These are phyloP conservation scores for Bathynomus jamesi DNA, from an alignment of 1,140 invertebrate species.

Conservation along the genomic window DNA sequence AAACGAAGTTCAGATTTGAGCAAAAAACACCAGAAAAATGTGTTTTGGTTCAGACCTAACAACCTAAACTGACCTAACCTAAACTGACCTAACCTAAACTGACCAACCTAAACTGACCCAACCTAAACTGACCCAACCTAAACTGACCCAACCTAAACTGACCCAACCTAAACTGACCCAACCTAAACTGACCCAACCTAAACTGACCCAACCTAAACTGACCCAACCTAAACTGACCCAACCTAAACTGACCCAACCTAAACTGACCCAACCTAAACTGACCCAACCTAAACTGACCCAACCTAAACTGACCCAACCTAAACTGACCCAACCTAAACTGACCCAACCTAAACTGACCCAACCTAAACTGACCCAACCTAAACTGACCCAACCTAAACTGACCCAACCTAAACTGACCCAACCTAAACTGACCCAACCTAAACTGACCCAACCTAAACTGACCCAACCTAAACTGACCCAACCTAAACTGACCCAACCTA, in stretches of 20 bases:
- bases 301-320: too few relatives aligned
- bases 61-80: too few relatives aligned
- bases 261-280: conserved; percentile 12
- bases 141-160: conserved; percentile 16
- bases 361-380: too few relatives aligned
- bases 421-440: conserved; percentile 19
- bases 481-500: conserved; percentile 8
- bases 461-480: conserved; percentile 18
- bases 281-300: conserved; percentile 10
- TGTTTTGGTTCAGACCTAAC: too few relatives aligned
- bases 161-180: conserved; percentile 15
- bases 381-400: conserved; percentile 13
- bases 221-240: conserved; percentile 10
- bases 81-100: conserved; percentile 6
- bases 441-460: conserved; percentile 19
- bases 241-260: conserved; percentile 6
- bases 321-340: too few relatives aligned
- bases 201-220: conserved; percentile 19
- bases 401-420: conserved; percentile 16
- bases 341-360: too few relatives aligned
- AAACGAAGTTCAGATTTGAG: too few relatives aligned
- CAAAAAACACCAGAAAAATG: too few relatives aligned
- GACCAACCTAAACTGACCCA: conserved; percentile 16
- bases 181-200: conserved; percentile 17
- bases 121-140: conserved; percentile 15